Conservation (phyloP, 2,113 vertebrate species). For the Entomyzon cyanotis region DNA sequence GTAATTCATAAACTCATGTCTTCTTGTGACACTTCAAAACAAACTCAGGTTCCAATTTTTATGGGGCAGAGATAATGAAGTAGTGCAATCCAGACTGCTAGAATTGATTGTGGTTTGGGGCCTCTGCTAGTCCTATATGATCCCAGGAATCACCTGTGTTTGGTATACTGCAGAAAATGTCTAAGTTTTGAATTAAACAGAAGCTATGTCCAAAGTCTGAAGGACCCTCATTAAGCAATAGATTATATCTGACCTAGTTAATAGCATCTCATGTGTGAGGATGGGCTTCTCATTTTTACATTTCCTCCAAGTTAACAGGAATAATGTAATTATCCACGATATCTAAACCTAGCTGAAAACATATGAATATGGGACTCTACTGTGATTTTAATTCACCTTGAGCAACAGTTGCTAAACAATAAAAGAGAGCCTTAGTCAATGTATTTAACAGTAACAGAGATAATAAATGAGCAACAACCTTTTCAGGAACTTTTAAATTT, state of each 20-base stretch:
- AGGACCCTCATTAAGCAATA: not conserved
- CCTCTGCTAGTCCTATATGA: not conserved
- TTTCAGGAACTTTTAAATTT: not conserved
- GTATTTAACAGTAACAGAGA: not conserved
- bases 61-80: not conserved
- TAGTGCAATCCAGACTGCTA: not conserved
- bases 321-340: not conserved
- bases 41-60: not conserved
- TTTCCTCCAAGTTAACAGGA: not conserved
- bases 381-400: not conserved
- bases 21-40: too few relatives aligned
- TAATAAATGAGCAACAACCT: not conserved
- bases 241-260: not conserved
- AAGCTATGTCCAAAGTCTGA: not conserved
- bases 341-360: not conserved
- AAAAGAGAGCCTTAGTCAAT: not conserved
- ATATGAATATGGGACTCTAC: not conserved
- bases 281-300: not conserved
- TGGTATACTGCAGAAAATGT: not conserved
- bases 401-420: not conserved
- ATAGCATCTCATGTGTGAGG: not conserved
- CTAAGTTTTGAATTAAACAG: not conserved
- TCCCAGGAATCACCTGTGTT: not conserved
- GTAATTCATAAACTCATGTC: not conserved
- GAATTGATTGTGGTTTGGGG: fast-evolving